Percentiles rank a stretch among this genome's conserved stretches.
Evolutionary conservation across 53 echinoderm and acorn worm species (phyloP).

Genomic region (Glandiceps talaboti): DNA sequence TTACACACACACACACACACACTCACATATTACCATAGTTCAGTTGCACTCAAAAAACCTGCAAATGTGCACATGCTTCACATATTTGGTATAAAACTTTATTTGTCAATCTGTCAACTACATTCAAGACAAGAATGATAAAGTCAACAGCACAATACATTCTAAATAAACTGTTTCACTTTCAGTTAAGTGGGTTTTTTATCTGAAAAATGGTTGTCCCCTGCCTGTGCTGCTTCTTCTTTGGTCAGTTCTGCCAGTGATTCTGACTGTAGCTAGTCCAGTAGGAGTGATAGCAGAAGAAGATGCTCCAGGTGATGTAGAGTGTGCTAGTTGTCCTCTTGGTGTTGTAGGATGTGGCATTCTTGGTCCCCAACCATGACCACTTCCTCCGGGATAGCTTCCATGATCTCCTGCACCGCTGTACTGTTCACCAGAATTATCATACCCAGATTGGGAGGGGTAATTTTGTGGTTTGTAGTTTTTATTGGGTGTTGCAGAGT

Average conservation of each 20-base stretch:
- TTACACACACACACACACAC: no score
- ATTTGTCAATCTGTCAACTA: no score
- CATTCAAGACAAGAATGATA: no score
- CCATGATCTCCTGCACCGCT: neutral
- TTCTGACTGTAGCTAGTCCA: conserved; percentile 75
- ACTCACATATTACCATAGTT: no score
- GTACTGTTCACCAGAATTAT: neutral
- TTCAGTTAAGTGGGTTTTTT: no score
- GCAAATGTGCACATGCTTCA: no score
- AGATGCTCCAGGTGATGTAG: conserved; percentile 16
- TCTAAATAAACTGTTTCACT: no score
- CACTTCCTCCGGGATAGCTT: neutral
- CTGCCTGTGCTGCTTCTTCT: neutral
- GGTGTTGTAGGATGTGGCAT: neutral
- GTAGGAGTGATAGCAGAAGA: conserved; percentile 11
- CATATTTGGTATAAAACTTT: no score
- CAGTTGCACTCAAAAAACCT: no score
- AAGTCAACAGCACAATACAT: no score
- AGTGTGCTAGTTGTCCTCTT: conserved; percentile 5
- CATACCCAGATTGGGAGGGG: neutral
- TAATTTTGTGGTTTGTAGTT: neutral
- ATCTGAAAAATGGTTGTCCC: neutral
- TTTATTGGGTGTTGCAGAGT: neutral
- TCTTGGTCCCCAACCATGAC: conserved; percentile 6
- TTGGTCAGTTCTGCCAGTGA: conserved; percentile 43